Evolutionary conservation across 2,888 invertebrate genomes (phyloP), one percentile per base, ranked within the genome.

Genomic region (Lymantria monacha): DNA sequence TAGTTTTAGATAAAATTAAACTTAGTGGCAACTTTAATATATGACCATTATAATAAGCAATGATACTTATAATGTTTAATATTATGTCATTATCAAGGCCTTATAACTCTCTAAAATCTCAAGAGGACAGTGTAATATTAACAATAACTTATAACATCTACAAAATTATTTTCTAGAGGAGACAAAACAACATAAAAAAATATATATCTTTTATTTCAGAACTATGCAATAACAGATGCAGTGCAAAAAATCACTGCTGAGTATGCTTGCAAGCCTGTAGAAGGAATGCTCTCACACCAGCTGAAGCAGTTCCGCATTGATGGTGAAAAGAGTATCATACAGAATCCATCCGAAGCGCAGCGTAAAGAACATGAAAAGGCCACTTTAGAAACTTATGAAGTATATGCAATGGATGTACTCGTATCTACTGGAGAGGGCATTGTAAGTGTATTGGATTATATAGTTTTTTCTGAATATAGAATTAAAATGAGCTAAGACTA

Each of bases 391-490:
- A 96, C 96, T 48, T 96, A 99, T 84, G 99, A 99, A 91, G 99
- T 99, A 0, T 99, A 98, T 89, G 99, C 97, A 30, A 96, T 99
- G 93, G 99, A 99, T 92, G 97, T 99, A n/a, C 93, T 99, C 53
- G 94, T 99, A 56, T 97, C 98, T 74, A 96, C 97, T 51, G 99
- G 99, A 45, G 98, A 98, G 79, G 98, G 98, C 75, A 94, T 96
- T 83, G 96, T 96, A 87, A 89, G 93, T 90, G 15, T 48, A 41
- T 8, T 9, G 3, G 9, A 33, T 33, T 33, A 22, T 3, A 7
- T 44, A 1, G 41, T 14, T 36, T 42, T 10, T 12, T n/a, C 11
- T 3, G 38, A 14, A 11, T 5, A 22, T 22, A 22, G 5, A 22
- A 22, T 22, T 22, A 22, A 22, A 22, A 3, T 22, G 22, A 22